phyloP scores from a whole-genome alignment of 35 echinoderm and acorn worm species.

The Amphiura filiformis region DNA sequence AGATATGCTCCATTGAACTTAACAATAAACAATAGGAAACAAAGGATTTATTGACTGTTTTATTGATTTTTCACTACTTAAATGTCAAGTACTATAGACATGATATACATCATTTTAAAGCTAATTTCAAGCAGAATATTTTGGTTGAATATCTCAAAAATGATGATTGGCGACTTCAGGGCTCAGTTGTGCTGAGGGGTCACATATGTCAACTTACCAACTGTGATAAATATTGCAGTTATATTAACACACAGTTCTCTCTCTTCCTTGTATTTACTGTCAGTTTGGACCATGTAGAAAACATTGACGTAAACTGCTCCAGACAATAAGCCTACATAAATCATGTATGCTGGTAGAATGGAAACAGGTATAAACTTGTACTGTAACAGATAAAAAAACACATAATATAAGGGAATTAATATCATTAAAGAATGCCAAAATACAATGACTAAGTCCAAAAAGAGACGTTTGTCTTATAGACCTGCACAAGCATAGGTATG shows the following conservation, averaged over 20 bases:
- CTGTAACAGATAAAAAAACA: conserved; percentile 10
- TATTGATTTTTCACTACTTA: neutral
- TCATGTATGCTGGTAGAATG: conserved; percentile 73
- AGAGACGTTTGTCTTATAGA: too few relatives aligned
- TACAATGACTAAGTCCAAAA: too few relatives aligned
- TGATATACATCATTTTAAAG: neutral
- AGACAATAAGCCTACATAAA: conserved; percentile 58
- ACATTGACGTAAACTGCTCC: conserved; percentile 87
- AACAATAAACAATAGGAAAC: too few relatives aligned
- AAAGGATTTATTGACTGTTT: neutral
- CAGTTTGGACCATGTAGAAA: conserved; percentile 78
- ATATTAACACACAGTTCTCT: conserved; percentile 73
- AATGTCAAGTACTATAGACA: neutral
- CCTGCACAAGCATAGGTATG: too few relatives aligned
- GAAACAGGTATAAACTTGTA: conserved; percentile 61
- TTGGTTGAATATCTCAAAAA: too few relatives aligned
- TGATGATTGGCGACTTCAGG: too few relatives aligned
- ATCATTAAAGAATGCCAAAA: neutral
- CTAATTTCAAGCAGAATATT: neutral
- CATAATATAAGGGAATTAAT: neutral
- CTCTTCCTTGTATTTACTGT: conserved; percentile 46
- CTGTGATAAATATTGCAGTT: conserved; percentile 74
- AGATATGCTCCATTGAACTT: too few relatives aligned
- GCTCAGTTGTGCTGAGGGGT: neutral
- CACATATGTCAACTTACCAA: conserved; percentile 55